A percentile compares a stretch with the other conserved stretches of the same genome.
These are phyloP conservation scores for Cerastoderma edule DNA, from an alignment of 2,888 invertebrate genomes.

Conservation along the genomic window DNA sequence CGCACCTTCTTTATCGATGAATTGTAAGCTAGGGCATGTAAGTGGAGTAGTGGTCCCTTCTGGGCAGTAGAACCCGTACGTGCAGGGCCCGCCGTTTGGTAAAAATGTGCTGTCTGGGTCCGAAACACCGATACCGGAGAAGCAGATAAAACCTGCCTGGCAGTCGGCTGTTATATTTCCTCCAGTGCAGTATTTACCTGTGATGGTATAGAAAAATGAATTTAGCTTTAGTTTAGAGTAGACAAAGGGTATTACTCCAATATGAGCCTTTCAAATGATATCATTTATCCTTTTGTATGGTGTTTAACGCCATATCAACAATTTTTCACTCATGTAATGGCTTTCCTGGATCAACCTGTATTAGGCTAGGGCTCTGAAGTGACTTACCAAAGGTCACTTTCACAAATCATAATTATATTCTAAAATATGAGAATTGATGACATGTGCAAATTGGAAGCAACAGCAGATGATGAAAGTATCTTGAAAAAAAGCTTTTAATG, in stretches of 20 bases:
- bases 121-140: constrained; percentile 70
- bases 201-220: too few species aligned
- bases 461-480: too few species aligned
- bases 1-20: constrained; percentile 80
- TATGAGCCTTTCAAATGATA: too few species aligned
- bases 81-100: constrained; percentile 76
- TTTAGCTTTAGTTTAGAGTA: too few species aligned
- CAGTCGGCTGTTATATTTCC: constrained; percentile 78
- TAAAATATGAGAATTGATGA: too few species aligned
- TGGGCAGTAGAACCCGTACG: constrained; percentile 81
- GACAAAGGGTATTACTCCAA: too few species aligned
- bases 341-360: too few species aligned
- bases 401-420: too few species aligned
- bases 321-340: not conserved
- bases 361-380: too few species aligned
- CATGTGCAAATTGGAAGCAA: too few species aligned
- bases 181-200: constrained; percentile 81
- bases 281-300: not conserved
- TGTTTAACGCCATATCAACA: not conserved
- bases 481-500: too few species aligned
- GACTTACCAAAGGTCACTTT: too few species aligned
- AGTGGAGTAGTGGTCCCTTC: constrained; percentile 71
- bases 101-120: constrained; percentile 67
- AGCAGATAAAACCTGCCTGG: constrained; percentile 79
- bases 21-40: constrained; percentile 71